Evolutionary conservation across 2,888 invertebrate species (phyloP).

Genomic region (Sinotaia quadrata): DNA sequence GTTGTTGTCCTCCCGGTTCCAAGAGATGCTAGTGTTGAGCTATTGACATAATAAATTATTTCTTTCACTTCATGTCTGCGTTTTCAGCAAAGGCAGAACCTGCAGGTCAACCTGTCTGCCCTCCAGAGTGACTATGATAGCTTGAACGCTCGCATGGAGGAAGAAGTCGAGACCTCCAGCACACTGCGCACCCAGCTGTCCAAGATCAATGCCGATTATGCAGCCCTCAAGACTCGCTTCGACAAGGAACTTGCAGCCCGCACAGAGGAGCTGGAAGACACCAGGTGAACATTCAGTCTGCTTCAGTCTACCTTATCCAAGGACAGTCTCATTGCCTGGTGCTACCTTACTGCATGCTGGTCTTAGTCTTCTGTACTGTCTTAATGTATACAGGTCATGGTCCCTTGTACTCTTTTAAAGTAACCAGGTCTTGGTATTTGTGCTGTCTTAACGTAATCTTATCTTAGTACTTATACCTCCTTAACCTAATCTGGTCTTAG

Average conservation of each 20-base stretch:
- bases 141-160: slow-evolving; percentile 93
- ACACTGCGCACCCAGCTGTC: slow-evolving; percentile 97
- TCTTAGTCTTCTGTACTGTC: not conserved
- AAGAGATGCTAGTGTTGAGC: no score
- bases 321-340: no score
- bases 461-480: no score
- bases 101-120: slow-evolving; percentile 65
- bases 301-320: no score
- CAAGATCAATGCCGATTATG: slow-evolving; percentile 87
- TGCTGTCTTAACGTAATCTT: no score
- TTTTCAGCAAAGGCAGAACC: slow-evolving; percentile 67
- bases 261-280: slow-evolving; percentile 87
- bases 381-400: not conserved
- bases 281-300: slow-evolving; percentile 71
- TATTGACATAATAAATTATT: no score
- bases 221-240: slow-evolving; percentile 92
- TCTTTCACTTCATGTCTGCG: not conserved
- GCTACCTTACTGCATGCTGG: no score
- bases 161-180: slow-evolving; percentile 96
- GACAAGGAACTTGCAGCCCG: slow-evolving; percentile 94
- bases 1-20: no score
- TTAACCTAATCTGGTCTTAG: no score
- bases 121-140: slow-evolving; percentile 71
- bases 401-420: no score
- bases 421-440: no score